phyloP scores from a whole-genome alignment of 2,797 vertebrate genomes.

The Eospalax fontanierii region DNA sequence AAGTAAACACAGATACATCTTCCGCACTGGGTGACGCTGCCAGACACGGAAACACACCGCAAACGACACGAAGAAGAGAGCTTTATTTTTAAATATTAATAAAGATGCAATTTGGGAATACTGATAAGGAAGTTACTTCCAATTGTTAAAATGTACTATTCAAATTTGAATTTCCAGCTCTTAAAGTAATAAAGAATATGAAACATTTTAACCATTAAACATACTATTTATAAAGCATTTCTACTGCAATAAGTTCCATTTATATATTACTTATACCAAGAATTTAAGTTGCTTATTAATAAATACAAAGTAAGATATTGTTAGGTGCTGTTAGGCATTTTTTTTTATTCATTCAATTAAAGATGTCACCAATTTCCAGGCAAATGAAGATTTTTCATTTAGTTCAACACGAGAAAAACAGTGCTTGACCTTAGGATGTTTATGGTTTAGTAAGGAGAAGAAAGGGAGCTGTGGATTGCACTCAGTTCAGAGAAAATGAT shows the following conservation, averaged over 20 bases:
- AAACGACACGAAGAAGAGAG: slow-evolving; percentile 6
- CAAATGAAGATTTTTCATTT: neutral
- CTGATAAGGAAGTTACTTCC: neutral
- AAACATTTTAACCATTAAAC: slow-evolving; percentile 20
- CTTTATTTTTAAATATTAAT: slow-evolving; percentile 56
- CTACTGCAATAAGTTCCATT: neutral
- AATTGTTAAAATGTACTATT: neutral
- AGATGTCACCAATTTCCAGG: neutral
- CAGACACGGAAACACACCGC: neutral
- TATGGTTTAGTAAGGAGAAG: neutral
- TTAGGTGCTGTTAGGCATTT: neutral
- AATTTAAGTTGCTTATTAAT: neutral
- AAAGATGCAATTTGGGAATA: slow-evolving; percentile 26
- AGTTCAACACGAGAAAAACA: neutral
- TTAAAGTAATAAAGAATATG: slow-evolving; percentile 5
- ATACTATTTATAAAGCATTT: neutral
- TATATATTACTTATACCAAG: neutral
- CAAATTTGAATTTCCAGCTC: slow-evolving; percentile 45
- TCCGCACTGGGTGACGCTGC: neutral
- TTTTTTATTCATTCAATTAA: neutral
- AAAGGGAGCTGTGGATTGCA: neutral
- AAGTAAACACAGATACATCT: neutral
- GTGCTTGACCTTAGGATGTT: neutral
- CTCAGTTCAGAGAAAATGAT: neutral
- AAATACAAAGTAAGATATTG: neutral